These are phyloP conservation scores for Corticium candelabrum DNA, from an alignment of 37 sponge, comb jelly and placozoan genomes.

Conservation along the genomic window DNA sequence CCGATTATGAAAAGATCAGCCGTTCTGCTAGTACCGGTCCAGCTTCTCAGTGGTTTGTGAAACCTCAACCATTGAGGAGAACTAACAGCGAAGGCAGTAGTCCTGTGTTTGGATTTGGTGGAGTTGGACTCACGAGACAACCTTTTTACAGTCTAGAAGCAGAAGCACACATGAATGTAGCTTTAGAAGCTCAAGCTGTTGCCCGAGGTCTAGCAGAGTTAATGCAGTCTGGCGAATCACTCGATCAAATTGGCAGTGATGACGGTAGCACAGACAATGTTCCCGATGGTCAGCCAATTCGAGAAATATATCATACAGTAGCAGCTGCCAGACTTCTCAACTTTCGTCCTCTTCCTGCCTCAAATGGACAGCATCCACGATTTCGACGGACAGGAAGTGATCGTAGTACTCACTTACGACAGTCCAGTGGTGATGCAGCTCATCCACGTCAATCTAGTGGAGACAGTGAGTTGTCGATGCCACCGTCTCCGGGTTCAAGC, in stretches of 20 bases:
- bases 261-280: not conserved
- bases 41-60: not conserved
- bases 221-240: not conserved
- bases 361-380: not conserved
- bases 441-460: not conserved
- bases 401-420: not conserved
- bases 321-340: not conserved
- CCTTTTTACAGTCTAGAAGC: not conserved
- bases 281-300: not conserved
- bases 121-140: not conserved
- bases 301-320: no score
- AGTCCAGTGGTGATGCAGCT: not conserved
- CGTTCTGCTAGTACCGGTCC: not conserved
- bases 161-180: not conserved
- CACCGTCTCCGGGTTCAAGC: not conserved
- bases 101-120: not conserved
- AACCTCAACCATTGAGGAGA: not conserved
- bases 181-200: not conserved
- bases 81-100: not conserved
- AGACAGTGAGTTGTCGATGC: not conserved
- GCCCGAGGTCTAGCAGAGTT: not conserved
- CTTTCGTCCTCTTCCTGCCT: not conserved
- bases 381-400: not conserved
- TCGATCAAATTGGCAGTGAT: not conserved
- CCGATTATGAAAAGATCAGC: not conserved